Evolutionary conservation across 2,113 vertebrate genomes (phyloP).

Genomic region (Aleadryas rufinucha): DNA sequence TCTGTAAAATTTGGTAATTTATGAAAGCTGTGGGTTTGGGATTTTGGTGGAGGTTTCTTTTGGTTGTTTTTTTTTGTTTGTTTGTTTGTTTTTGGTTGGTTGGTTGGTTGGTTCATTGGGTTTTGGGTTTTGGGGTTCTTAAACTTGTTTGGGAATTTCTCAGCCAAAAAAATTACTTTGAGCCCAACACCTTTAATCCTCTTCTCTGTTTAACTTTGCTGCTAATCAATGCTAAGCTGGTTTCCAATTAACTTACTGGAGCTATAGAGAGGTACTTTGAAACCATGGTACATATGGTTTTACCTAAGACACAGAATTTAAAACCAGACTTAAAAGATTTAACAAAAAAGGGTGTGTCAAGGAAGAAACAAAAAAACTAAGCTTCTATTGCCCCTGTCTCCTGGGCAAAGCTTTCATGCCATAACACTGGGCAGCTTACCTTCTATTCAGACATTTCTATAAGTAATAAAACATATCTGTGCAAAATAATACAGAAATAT

Average conservation of each 20-base stretch:
- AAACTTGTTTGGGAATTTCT: neutral
- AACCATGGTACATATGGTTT: neutral
- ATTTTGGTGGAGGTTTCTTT: neutral
- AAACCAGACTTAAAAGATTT: neutral
- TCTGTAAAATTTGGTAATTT: neutral
- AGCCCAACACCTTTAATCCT: accelerated
- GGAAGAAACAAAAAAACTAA: neutral
- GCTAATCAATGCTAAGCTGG: neutral
- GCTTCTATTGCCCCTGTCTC: neutral
- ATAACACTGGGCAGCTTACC: neutral
- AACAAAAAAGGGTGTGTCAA: neutral
- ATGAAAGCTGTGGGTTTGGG: neutral
- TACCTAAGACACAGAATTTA: neutral
- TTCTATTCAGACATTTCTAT: neutral
- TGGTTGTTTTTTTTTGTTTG: neutral
- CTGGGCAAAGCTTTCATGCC: neutral
- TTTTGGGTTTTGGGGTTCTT: neutral
- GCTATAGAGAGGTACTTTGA: neutral
- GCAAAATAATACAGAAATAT: neutral
- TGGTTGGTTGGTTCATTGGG: neutral
- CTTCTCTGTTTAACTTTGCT: neutral
- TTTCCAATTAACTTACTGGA: neutral
- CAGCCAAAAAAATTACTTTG: neutral
- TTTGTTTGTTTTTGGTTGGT: neutral
- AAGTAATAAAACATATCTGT: neutral